Base-by-base conservation (phyloP, 2,113 vertebrate genomes). In the Tetraodon nigroviridis region DNA sequence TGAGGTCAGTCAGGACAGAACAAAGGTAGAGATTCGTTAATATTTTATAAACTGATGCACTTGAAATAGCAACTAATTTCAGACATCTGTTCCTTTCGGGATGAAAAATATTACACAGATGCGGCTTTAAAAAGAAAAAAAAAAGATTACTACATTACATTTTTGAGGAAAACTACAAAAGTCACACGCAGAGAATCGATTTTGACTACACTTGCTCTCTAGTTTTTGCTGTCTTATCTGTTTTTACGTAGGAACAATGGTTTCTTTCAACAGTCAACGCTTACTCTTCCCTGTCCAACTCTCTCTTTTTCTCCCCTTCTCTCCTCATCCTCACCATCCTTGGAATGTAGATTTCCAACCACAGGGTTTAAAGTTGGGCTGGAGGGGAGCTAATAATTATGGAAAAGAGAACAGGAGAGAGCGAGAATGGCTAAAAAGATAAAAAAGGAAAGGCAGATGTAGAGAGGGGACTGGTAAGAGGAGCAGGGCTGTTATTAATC, bases 331-430 rank as follows among this genome's bases (percentile, higher is more conserved):
- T 81, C 72, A 67, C 69, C 68, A 64, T 81, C 75, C 67, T 62
- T 50, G 84, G 88, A 84, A 88, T 86, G 76, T 72, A 77, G 61
- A 82, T 87, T 90, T 90, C 88, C 86, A 49, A 90, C 90, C 86
- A 67, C 88, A 84, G 78, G 73, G 76, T 86, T 84, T 82, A 73
- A 77, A 82, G 85, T 82, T 56, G 62, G 69, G 75, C 80, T 84
- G 85, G 79, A 79, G 78, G 87, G 80, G 83, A 84, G 81, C 84
- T 86, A 86, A 82, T 87, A 84, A 85, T 84, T 80, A 88, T 82
- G 82, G 86, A 86, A 83, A 82, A 84, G 61, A 74, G 76, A 78
- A 82, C 67, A 84, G 85, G 87, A 76, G 60, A 59, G 69, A 73
- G 58, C 41, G 69, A 67, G 44, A n/a, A n/a, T 17, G 21, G 53